phyloP scores from a whole-genome alignment of 2,888 invertebrate species.

The Morpho helenor region DNA sequence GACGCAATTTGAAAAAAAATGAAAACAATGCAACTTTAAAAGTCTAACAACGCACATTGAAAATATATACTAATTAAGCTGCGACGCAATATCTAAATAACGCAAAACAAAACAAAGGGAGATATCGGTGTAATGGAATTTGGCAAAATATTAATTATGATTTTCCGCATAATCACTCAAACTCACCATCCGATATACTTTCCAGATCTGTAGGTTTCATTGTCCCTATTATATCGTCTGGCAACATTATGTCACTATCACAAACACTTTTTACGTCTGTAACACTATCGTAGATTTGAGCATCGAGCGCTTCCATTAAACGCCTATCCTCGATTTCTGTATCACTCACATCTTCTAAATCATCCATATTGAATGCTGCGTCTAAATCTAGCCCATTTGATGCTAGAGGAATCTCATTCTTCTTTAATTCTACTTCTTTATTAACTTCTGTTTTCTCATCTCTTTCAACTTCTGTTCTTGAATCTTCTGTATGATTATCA shows the following conservation, averaged over 20 bases:
- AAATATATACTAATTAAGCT: no score
- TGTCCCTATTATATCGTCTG: neutral
- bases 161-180: neutral
- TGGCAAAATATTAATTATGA: no score
- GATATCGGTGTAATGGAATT: no score
- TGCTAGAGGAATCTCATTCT: neutral
- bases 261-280: conserved; percentile 1
- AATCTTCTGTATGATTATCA: neutral
- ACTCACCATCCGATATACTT: conserved; percentile 3
- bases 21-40: no score
- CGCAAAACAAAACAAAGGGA: no score
- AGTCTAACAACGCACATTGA: no score
- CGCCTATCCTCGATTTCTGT: conserved; percentile 39
- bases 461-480: conserved; percentile 1
- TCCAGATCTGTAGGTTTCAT: conserved; percentile 4
- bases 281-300: conserved; percentile 27
- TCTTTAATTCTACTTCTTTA: conserved; percentile 1
- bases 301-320: conserved; percentile 40
- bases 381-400: conserved; percentile 15
- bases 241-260: neutral
- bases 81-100: no score
- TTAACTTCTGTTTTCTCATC: neutral
- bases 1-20: no score
- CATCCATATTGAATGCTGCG: conserved; percentile 30
- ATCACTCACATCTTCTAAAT: conserved; percentile 36